A percentile compares a stretch with the other conserved stretches of the same genome.
These are phyloP conservation scores for Drosophila erecta DNA, from an alignment of 1,140 invertebrate genomes.

Conservation along the genomic window DNA sequence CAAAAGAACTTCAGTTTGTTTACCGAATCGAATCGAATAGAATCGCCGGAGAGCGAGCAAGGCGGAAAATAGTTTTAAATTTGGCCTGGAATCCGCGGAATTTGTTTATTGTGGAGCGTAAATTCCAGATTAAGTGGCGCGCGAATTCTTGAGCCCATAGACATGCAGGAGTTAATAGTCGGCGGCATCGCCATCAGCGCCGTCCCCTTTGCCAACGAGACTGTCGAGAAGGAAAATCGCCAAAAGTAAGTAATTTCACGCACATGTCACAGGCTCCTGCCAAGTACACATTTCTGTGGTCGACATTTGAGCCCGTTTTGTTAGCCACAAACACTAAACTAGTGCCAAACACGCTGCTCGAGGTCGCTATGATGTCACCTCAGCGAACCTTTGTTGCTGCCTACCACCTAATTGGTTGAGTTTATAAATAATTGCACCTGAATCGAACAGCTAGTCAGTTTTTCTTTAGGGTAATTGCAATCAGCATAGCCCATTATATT, in stretches of 20 bases:
- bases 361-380: constrained; percentile 69
- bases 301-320: constrained; percentile 22
- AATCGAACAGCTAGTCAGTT: too few species aligned
- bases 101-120: constrained; percentile 66
- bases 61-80: constrained; percentile 52
- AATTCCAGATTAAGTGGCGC: constrained; percentile 43
- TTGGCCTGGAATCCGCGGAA: constrained; percentile 69
- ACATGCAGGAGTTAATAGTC: constrained; percentile 70
- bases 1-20: constrained; percentile 52
- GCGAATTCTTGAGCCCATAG: constrained; percentile 47
- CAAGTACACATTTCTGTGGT: constrained; percentile 15
- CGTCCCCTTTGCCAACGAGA: constrained; percentile 40
- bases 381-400: constrained; percentile 31
- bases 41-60: constrained; percentile 17
- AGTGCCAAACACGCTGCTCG: constrained; percentile 29
- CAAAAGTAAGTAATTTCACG: constrained; percentile 45
- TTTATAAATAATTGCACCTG: constrained; percentile 10
- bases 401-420: neutral
- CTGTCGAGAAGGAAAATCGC: constrained; percentile 33
- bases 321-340: constrained; percentile 14
- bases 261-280: constrained; percentile 3
- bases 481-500: too few species aligned
- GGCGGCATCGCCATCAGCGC: constrained; percentile 22
- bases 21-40: constrained; percentile 21
- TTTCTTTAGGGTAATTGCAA: too few species aligned